These are phyloP conservation scores for Dorcus hopei DNA, from an alignment of 2,888 invertebrate genomes.

Conservation along the genomic window DNA sequence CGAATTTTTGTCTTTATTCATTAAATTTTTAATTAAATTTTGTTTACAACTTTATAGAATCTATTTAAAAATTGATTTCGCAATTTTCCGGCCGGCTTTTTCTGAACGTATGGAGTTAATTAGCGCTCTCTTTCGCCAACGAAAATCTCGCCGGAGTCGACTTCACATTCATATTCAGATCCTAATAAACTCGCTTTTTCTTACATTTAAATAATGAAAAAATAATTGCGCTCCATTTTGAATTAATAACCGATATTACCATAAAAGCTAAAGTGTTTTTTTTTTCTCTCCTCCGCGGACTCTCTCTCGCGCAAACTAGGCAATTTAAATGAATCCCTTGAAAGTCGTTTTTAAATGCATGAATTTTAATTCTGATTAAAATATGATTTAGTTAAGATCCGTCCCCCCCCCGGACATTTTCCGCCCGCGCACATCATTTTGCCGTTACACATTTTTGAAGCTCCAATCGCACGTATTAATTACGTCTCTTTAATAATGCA, in stretches of 20 bases:
- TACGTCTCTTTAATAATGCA: slow-evolving; percentile 3
- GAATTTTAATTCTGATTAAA: slow-evolving; percentile 24
- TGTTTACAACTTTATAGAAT: too few species aligned
- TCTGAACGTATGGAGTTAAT: too few species aligned
- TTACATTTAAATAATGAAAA: slow-evolving; percentile 1
- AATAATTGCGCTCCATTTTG: slow-evolving; percentile 7
- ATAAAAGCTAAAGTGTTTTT: slow-evolving; percentile 9
- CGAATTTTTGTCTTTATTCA: too few species aligned
- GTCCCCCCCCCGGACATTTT: not conserved
- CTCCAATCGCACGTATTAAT: not conserved
- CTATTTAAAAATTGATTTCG: too few species aligned
- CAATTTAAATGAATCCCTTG: slow-evolving; percentile 5
- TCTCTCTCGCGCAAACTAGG: not conserved
- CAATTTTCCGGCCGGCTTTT: too few species aligned
- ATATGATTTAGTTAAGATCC: slow-evolving; percentile 18
- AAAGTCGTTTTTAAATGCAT: slow-evolving; percentile 18
- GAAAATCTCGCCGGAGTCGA: too few species aligned
- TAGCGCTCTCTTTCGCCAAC: too few species aligned
- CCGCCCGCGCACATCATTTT: slow-evolving; percentile 7
- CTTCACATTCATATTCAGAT: too few species aligned
- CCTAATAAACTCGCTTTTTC: not conserved
- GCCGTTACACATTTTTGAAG: slow-evolving; percentile 15
- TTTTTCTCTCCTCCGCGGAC: not conserved
- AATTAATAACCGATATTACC: slow-evolving; percentile 11
- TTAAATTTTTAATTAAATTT: too few species aligned